phyloP scores from a whole-genome alignment of 2,113 vertebrate species.

The Cepphus grylle region DNA sequence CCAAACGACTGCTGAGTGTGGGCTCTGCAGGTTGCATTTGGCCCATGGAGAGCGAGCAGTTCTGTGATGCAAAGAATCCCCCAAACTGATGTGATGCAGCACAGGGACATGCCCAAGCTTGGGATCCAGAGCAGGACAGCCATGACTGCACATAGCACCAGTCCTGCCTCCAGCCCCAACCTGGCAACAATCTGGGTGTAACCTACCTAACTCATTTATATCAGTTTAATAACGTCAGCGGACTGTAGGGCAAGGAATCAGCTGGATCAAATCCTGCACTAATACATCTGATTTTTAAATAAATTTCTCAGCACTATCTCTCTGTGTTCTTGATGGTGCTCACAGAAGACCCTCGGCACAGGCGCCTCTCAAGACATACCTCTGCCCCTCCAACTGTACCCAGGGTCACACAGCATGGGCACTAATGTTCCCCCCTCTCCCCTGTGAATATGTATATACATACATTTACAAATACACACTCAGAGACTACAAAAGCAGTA shows the following conservation, averaged over 20 bases:
- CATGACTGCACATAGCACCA: background rate
- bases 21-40: background rate
- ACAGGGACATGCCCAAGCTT: background rate
- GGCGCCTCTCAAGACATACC: no score
- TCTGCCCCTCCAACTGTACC: background rate
- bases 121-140: background rate
- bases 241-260: background rate
- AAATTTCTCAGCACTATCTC: background rate
- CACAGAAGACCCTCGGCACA: background rate
- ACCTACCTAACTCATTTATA: background rate
- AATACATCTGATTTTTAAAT: background rate
- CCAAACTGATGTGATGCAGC: background rate
- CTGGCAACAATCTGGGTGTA: background rate
- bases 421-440: background rate
- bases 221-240: background rate
- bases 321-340: background rate
- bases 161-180: background rate
- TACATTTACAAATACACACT: background rate
- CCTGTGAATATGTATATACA: background rate
- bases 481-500: constrained; percentile 29
- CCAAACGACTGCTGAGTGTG: fast-evolving
- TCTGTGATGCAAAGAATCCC: background rate
- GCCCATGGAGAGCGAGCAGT: background rate
- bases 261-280: background rate
- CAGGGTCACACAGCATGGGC: background rate